phyloP scores from a whole-genome alignment of 1,140 invertebrate species.

The Drosophila yakuba region DNA sequence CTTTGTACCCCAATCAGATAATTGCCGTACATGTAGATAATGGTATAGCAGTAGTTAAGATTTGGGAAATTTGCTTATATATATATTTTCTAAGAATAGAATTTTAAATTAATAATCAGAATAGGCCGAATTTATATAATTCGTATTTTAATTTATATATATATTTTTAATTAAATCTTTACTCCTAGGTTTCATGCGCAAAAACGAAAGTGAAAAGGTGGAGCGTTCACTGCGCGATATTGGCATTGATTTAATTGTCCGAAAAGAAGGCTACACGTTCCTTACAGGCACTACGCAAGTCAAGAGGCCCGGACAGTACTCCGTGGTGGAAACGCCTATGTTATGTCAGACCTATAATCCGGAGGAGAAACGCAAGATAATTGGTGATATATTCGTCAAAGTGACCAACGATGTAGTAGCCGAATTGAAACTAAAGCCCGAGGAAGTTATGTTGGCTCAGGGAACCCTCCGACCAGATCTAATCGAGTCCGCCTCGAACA shows the following conservation, averaged over 20 bases:
- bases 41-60: slow-evolving; percentile 85
- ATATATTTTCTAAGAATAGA: background rate
- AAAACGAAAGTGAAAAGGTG: slow-evolving; percentile 96
- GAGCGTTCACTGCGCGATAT: slow-evolving; percentile 93
- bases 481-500: slow-evolving; percentile 97
- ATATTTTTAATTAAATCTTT: background rate
- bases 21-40: slow-evolving; percentile 99
- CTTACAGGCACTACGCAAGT: slow-evolving; percentile 91
- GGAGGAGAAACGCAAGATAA: slow-evolving; percentile 99
- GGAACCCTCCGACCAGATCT: slow-evolving; percentile 98
- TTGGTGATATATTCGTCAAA: slow-evolving; percentile 98
- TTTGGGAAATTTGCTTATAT: background rate
- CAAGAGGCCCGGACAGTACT: slow-evolving; percentile 86
- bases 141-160: background rate
- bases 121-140: background rate
- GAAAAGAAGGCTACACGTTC: slow-evolving; percentile 91
- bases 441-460: slow-evolving; percentile 94
- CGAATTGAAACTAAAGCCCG: slow-evolving; percentile 92
- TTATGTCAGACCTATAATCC: slow-evolving; percentile 94
- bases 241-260: slow-evolving; percentile 94
- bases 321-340: slow-evolving; percentile 91
- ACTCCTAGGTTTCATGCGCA: slow-evolving; percentile 94
- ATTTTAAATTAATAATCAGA: background rate
- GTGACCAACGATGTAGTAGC: slow-evolving; percentile 93
- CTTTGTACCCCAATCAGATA: slow-evolving; percentile 95